A percentile compares a stretch with the other conserved stretches of the same genome.
Conservation (phyloP, 2,888 invertebrate species). For the Sarcophaga variegata region DNA sequence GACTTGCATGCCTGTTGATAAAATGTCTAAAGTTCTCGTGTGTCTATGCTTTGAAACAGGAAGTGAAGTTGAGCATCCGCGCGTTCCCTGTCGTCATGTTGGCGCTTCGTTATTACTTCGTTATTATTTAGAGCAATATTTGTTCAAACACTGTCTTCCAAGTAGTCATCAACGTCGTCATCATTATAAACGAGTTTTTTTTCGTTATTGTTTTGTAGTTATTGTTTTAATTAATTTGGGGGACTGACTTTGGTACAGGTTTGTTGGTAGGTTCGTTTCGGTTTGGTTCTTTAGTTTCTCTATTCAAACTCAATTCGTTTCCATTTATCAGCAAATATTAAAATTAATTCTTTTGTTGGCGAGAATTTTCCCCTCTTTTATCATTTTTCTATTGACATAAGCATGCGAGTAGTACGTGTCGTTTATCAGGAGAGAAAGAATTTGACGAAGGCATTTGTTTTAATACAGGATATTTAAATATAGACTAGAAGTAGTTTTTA, state of each 20-base stretch:
- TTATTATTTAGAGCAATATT: constrained; percentile 30
- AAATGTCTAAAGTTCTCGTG: constrained; percentile 19
- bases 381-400: not conserved
- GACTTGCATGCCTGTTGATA: constrained; percentile 2
- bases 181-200: constrained; percentile 62
- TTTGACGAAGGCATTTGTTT: constrained; percentile 44
- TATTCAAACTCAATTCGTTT: constrained; percentile 34
- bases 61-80: constrained; percentile 70
- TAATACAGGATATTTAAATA: constrained; percentile 49
- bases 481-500: constrained; percentile 11
- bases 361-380: not conserved
- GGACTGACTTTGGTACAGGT: constrained; percentile 52
- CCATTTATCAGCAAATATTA: constrained; percentile 24
- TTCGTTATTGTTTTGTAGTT: constrained; percentile 20
- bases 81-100: constrained; percentile 70
- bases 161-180: constrained; percentile 18
- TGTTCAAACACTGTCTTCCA: constrained; percentile 12
- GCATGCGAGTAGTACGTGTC: constrained; percentile 32
- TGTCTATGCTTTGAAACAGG: constrained; percentile 57
- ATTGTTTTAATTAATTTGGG: constrained; percentile 60
- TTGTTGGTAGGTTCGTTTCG: constrained; percentile 34
- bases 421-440: constrained; percentile 27
- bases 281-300: constrained; percentile 4
- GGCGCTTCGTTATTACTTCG: constrained; percentile 58
- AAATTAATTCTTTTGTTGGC: constrained; percentile 43